phyloP scores from a whole-genome alignment of 2,797 vertebrate genomes.

The Geotrypetes seraphini region DNA sequence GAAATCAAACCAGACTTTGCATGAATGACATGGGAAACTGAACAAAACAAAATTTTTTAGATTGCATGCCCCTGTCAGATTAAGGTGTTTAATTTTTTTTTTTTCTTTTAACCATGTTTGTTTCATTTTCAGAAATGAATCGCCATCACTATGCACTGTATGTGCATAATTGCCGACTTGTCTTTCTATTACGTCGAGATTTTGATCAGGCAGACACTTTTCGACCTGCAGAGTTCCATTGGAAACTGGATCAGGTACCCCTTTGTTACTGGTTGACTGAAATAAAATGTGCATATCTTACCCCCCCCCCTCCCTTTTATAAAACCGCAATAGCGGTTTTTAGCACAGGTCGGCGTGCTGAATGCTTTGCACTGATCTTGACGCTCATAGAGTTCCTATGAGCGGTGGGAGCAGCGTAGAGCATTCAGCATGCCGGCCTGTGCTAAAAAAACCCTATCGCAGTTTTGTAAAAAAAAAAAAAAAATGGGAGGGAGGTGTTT shows the following conservation, averaged over 20 bases:
- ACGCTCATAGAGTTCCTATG: too few species aligned
- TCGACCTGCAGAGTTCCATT: slow-evolving; percentile 92
- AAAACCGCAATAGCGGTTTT: too few species aligned
- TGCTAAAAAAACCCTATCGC: too few species aligned
- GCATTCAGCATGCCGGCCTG: too few species aligned
- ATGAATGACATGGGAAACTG: neutral
- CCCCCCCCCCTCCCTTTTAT: too few species aligned
- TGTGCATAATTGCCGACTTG: slow-evolving; percentile 90
- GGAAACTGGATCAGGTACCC: slow-evolving; percentile 92
- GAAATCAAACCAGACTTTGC: too few species aligned
- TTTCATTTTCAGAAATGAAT: slow-evolving; percentile 84
- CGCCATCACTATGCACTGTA: slow-evolving; percentile 93
- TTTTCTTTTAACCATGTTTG: neutral
- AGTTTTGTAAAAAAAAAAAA: too few species aligned
- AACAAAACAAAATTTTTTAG: neutral
- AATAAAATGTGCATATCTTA: too few species aligned
- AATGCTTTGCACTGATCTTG: too few species aligned
- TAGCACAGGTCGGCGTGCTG: too few species aligned
- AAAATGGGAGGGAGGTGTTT: too few species aligned
- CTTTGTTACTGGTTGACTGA: neutral
- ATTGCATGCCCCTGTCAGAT: neutral
- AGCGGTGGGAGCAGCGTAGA: too few species aligned
- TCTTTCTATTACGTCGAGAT: slow-evolving; percentile 87
- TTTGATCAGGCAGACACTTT: slow-evolving; percentile 87
- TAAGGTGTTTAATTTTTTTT: neutral